These are phyloP conservation scores for Sphecodes monilicornis DNA, from an alignment of 2,888 invertebrate species.

Conservation along the genomic window DNA sequence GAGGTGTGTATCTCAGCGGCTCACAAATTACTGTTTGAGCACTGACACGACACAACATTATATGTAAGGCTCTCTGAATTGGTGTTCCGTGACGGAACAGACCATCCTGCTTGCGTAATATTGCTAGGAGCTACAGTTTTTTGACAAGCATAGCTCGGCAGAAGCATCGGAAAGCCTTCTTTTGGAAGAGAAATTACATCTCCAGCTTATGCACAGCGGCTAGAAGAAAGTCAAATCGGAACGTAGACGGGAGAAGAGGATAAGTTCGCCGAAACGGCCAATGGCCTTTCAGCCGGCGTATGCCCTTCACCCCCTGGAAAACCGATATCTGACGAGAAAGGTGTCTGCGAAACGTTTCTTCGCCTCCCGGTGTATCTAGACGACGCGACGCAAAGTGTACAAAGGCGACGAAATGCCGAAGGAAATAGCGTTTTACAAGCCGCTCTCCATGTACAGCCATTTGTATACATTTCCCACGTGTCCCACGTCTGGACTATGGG, in stretches of 20 bases:
- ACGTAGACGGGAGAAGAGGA: constrained; percentile 48
- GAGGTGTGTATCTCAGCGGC: no score
- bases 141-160: neutral
- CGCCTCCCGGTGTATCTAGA: constrained; percentile 33
- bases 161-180: constrained; percentile 15
- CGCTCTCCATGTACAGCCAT: constrained; percentile 47
- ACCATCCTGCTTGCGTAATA: no score
- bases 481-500: constrained; percentile 7
- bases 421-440: constrained; percentile 61
- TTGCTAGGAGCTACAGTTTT: neutral
- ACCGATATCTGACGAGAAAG: constrained; percentile 72
- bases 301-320: constrained; percentile 57
- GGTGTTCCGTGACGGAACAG: no score
- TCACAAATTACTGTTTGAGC: no score
- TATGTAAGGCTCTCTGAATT: no score
- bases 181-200: constrained; percentile 51
- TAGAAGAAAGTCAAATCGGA: constrained; percentile 51
- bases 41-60: no score
- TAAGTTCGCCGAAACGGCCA: constrained; percentile 67
- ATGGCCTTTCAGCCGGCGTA: constrained; percentile 50
- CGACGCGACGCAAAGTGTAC: constrained; percentile 54
- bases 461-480: constrained; percentile 42
- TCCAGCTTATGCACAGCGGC: constrained; percentile 33
- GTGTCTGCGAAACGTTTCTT: constrained; percentile 62
- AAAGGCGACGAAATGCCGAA: constrained; percentile 42